These are phyloP conservation scores for Drosophila kurseongensis DNA, from an alignment of 1,140 invertebrate genomes.

Conservation along the genomic window DNA sequence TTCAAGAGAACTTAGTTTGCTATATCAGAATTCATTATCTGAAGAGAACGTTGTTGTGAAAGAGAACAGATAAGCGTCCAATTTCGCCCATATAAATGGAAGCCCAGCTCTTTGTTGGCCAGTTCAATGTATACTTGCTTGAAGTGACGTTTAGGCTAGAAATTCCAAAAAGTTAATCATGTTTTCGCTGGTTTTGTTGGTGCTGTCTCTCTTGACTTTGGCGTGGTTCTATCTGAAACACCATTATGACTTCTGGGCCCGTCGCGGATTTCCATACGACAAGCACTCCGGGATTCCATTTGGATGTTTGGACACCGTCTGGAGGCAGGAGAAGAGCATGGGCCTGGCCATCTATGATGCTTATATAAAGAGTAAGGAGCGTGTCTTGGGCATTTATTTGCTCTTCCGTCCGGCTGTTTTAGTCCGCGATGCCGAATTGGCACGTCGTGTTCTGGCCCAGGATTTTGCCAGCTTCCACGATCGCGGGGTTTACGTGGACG, in stretches of 20 bases:
- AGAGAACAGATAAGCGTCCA: not conserved
- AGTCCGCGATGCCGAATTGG: slow-evolving; percentile 84
- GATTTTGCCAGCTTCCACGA: slow-evolving; percentile 85
- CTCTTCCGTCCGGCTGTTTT: slow-evolving; percentile 84
- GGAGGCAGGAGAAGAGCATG: slow-evolving; percentile 59
- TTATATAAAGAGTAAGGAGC: slow-evolving; percentile 61
- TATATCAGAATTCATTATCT: not conserved
- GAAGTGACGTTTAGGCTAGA: slow-evolving; percentile 2
- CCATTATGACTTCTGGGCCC: slow-evolving; percentile 68
- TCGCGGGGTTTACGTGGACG: slow-evolving; percentile 82
- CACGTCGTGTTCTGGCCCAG: slow-evolving; percentile 84
- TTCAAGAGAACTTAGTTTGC: not conserved
- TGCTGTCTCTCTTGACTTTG: slow-evolving; percentile 35
- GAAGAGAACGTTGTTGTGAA: not conserved
- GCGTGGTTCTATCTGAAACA: slow-evolving; percentile 63
- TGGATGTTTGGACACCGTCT: slow-evolving; percentile 64
- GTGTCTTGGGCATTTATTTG: slow-evolving; percentile 73
- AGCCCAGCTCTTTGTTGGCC: not conserved
- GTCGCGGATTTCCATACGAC: slow-evolving; percentile 59
- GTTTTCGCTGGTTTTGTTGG: slow-evolving; percentile 48
- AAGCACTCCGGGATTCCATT: slow-evolving; percentile 57
- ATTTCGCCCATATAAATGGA: not conserved
- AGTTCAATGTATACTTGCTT: slow-evolving; percentile 16
- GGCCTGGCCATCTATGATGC: slow-evolving; percentile 67
- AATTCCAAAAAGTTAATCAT: slow-evolving; percentile 14